Conservation (phyloP, 2,888 invertebrate species). For the Parnassius orleans region DNA sequence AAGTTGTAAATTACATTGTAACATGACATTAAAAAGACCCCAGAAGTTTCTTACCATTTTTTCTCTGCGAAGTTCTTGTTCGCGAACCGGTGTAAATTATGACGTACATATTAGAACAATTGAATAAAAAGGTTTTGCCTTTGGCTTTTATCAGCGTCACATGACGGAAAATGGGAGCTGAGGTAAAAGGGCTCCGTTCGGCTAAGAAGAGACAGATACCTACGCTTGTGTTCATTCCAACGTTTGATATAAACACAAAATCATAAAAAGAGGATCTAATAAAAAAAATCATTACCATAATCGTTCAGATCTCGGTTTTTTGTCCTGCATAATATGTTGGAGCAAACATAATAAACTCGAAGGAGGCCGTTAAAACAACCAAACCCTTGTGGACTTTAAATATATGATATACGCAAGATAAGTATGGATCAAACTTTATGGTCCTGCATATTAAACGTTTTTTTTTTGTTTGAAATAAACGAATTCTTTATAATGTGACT, state of each 20-base stretch:
- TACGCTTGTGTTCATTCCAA: no score
- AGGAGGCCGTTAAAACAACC: constrained; percentile 9
- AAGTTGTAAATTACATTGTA: no score
- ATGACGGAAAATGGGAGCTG: no score
- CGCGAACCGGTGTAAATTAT: no score
- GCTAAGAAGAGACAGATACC: no score
- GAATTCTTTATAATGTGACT: neutral
- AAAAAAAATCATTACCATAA: constrained; percentile 17
- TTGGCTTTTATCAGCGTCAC: no score
- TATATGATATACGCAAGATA: constrained; percentile 19
- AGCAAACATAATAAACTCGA: constrained; percentile 16
- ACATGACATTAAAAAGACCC: no score
- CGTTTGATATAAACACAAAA: neutral
- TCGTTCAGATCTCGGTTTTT: constrained; percentile 17
- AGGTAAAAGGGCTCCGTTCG: no score
- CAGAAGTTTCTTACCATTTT: no score
- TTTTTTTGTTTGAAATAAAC: neutral
- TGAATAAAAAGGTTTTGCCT: no score
- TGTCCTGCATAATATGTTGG: constrained; percentile 13
- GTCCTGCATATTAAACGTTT: constrained; percentile 26
- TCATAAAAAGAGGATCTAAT: constrained; percentile 16
- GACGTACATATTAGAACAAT: no score
- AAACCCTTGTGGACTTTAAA: constrained; percentile 27
- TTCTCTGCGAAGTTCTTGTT: no score
- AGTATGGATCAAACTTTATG: constrained; percentile 29